phyloP scores from a whole-genome alignment of 2,113 vertebrate species.

The Donacobius atricapilla region DNA sequence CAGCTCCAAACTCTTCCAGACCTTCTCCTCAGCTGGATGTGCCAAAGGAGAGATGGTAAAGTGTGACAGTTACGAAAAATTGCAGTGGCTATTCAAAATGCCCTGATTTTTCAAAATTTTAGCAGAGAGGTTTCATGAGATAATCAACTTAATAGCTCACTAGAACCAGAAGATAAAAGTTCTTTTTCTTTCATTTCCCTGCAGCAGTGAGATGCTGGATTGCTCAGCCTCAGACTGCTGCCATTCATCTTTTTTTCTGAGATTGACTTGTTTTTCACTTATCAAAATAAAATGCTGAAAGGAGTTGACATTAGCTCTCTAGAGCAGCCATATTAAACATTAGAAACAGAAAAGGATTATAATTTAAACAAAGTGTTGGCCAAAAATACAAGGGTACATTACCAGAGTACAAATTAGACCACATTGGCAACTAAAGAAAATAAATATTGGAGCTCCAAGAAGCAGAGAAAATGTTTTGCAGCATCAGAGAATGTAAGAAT shows the following conservation, averaged over 20 bases:
- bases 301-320: not conserved
- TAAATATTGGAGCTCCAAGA: not conserved
- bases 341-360: not conserved
- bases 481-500: not conserved
- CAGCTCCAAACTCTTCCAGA: not conserved
- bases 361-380: not conserved
- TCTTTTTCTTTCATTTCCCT: not conserved
- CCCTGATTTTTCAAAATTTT: not conserved
- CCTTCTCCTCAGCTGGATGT: not conserved
- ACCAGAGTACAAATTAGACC: not conserved
- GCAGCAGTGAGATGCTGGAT: not conserved
- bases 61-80: not conserved
- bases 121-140: not conserved
- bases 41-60: not conserved
- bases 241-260: not conserved
- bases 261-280: not conserved
- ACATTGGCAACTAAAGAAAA: not conserved
- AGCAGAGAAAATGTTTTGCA: not conserved
- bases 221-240: not conserved
- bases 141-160: not conserved
- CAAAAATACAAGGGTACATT: not conserved
- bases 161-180: not conserved
- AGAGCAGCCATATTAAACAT: not conserved
- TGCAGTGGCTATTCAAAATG: not conserved
- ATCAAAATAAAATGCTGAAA: not conserved